phyloP scores from a whole-genome alignment of 2,888 invertebrate species.

The Thumatha senex region DNA sequence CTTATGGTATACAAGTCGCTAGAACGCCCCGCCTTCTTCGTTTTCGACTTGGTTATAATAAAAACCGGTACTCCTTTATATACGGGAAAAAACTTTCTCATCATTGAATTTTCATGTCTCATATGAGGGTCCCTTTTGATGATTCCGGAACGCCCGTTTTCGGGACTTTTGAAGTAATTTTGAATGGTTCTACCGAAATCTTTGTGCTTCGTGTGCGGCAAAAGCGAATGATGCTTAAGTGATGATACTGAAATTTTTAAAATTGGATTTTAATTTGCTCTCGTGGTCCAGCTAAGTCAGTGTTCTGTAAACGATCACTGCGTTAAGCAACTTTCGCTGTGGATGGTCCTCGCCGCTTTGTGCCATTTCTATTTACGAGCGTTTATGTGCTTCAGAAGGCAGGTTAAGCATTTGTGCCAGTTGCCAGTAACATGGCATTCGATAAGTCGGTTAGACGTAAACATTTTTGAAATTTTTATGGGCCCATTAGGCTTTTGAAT shows the following conservation, averaged over 20 bases:
- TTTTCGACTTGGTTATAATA: background rate
- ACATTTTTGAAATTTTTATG: too few species aligned
- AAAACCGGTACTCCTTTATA: background rate
- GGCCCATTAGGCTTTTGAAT: too few species aligned
- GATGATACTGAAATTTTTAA: background rate
- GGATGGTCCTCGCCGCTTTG: too few species aligned
- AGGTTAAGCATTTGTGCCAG: too few species aligned
- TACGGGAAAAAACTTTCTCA: background rate
- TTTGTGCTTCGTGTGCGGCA: background rate
- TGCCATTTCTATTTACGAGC: too few species aligned
- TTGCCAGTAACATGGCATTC: too few species aligned
- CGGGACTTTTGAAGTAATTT: background rate
- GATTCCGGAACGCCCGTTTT: too few species aligned
- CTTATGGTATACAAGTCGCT: background rate
- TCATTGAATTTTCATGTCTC: background rate
- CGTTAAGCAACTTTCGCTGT: too few species aligned
- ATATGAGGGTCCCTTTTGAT: too few species aligned
- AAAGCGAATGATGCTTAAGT: background rate
- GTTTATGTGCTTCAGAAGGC: too few species aligned
- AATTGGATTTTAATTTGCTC: background rate
- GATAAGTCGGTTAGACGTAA: too few species aligned
- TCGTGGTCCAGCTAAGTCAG: background rate
- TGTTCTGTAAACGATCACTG: too few species aligned
- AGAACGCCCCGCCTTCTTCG: background rate
- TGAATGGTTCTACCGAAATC: background rate